These are phyloP conservation scores for Diploscapter pachys DNA, from an alignment of 1,140 invertebrate genomes.

Conservation along the genomic window DNA sequence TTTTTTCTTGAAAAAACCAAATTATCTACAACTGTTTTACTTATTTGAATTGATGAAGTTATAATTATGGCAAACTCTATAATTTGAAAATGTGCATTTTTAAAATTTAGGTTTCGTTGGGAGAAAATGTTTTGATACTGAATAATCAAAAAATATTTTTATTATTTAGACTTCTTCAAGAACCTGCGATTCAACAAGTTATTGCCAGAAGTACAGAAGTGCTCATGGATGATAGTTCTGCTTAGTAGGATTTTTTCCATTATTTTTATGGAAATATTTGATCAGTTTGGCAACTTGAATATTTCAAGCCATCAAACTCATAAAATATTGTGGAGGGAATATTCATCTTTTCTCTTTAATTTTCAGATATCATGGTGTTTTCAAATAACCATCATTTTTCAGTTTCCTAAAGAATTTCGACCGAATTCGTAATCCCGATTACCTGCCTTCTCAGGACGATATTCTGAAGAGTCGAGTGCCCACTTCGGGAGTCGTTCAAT, in stretches of 20 bases:
- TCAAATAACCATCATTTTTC: constrained; percentile 31
- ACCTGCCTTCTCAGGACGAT: constrained; percentile 92
- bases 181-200: constrained; percentile 13
- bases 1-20: not conserved
- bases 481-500: constrained; percentile 69
- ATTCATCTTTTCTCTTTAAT: not conserved
- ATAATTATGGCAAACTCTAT: constrained; percentile 16
- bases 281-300: no score
- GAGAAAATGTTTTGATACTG: not conserved
- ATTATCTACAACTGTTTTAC: not conserved
- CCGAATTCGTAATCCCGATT: constrained; percentile 82
- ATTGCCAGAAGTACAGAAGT: constrained; percentile 49
- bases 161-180: constrained; percentile 7
- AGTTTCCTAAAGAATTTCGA: constrained; percentile 95
- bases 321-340: constrained; percentile 16
- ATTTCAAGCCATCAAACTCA: no score
- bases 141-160: constrained; percentile 17
- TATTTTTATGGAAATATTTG: no score
- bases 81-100: constrained; percentile 32
- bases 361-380: no score
- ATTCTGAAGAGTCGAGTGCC: constrained; percentile 92
- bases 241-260: constrained; percentile 42
- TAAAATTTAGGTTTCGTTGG: constrained; percentile 7
- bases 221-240: constrained; percentile 53
- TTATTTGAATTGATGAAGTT: not conserved